phyloP scores from a whole-genome alignment of 37 sponge, comb jelly and placozoan species.

The Cliona cf. orientalis region DNA sequence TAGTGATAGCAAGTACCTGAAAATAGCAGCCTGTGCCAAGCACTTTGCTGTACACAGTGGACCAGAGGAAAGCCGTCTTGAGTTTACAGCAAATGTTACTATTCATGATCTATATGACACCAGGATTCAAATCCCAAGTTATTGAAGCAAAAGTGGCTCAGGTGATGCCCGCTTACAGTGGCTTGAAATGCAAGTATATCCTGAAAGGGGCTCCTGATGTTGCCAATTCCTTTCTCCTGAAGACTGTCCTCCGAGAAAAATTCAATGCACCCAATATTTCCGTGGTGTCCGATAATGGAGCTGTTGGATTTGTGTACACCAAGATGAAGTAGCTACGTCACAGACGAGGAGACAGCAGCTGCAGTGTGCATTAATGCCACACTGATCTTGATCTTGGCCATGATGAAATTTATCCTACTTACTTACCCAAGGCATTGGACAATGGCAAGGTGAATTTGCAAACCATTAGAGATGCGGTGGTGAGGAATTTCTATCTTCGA shows the following conservation, averaged over 20 bases:
- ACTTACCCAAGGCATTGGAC: slow-evolving; percentile 35
- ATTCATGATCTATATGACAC: slow-evolving; percentile 79
- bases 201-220: slow-evolving; percentile 75
- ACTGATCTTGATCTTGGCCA: slow-evolving; percentile 70
- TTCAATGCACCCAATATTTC: slow-evolving; percentile 77
- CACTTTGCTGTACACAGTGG: slow-evolving; percentile 83
- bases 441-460: slow-evolving; percentile 9
- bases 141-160: slow-evolving; percentile 65
- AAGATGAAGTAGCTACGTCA: slow-evolving; percentile 54
- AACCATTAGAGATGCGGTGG: slow-evolving; percentile 38
- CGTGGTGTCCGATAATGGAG: slow-evolving; percentile 67
- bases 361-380: slow-evolving; percentile 71
- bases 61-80: slow-evolving; percentile 47
- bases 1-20: slow-evolving; percentile 51
- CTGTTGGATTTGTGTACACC: slow-evolving; percentile 25
- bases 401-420: slow-evolving; percentile 48
- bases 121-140: slow-evolving; percentile 79
- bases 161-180: slow-evolving; percentile 84
- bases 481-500: slow-evolving; percentile 55
- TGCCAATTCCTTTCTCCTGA: slow-evolving; percentile 75
- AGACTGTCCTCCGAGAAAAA: slow-evolving; percentile 58
- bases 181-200: slow-evolving; percentile 19
- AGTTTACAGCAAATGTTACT: slow-evolving; percentile 56
- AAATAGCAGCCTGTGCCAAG: slow-evolving; percentile 77
- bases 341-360: slow-evolving; percentile 32